These are phyloP conservation scores for Daubentonia madagascariensis DNA, from an alignment of 2,113 vertebrate genomes.

Conservation along the genomic window DNA sequence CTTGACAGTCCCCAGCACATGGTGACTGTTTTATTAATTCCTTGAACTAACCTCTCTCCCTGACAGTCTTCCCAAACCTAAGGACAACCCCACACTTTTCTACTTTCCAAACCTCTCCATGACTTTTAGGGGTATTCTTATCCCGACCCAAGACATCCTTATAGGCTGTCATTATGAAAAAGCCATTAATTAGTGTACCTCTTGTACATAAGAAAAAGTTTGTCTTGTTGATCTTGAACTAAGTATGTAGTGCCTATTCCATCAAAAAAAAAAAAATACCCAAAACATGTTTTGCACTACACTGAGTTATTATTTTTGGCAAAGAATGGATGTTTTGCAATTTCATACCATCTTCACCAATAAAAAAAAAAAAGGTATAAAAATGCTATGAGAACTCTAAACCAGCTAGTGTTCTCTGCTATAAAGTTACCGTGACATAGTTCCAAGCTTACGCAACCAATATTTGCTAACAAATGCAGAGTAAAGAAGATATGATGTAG, in stretches of 20 bases:
- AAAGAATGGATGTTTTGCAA: not conserved
- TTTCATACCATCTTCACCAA: not conserved
- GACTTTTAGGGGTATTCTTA: not conserved
- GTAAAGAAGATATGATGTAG: not conserved
- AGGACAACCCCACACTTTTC: not conserved
- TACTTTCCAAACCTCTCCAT: not conserved
- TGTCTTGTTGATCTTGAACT: conserved; percentile 16
- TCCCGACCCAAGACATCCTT: not conserved
- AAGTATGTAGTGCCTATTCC: not conserved
- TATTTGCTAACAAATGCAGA: not conserved
- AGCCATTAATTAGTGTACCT: not conserved
- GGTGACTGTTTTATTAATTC: not conserved
- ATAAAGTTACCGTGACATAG: not conserved
- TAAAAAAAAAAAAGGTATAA: not conserved
- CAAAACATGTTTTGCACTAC: not conserved
- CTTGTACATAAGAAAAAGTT: not conserved
- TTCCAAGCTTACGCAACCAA: not conserved
- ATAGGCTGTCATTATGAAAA: not conserved
- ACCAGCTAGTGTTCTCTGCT: not conserved
- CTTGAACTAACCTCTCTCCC: not conserved
- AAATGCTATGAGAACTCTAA: not conserved
- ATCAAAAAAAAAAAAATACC: not conserved
- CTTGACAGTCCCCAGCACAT: not conserved
- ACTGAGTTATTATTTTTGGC: not conserved
- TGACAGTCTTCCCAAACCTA: not conserved